phyloP scores from a whole-genome alignment of 1,140 invertebrate species.

The Musca vetustissima region DNA sequence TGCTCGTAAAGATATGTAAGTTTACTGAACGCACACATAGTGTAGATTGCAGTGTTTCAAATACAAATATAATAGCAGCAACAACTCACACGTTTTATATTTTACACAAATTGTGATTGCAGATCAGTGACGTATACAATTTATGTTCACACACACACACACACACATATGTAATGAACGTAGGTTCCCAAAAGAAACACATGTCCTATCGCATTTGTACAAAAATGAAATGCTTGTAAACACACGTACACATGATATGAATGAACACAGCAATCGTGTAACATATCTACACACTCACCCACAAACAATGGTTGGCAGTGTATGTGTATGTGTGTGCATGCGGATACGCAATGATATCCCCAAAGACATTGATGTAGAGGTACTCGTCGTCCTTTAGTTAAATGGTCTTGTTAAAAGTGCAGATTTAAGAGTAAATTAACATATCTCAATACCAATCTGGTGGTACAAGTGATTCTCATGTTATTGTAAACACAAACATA shows the following conservation, averaged over 20 bases:
- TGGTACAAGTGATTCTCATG: constrained; percentile 21
- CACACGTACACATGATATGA: not conserved
- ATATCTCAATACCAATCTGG: constrained; percentile 21
- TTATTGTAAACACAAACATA: constrained; percentile 14
- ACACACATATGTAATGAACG: not conserved
- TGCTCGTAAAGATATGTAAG: too few relatives aligned
- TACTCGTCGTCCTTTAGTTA: not conserved
- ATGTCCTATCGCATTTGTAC: constrained; percentile 17
- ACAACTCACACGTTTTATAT: constrained; percentile 2
- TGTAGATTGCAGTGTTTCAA: too few relatives aligned
- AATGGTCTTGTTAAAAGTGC: constrained; percentile 17
- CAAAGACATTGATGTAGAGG: too few relatives aligned
- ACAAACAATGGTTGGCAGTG: too few relatives aligned
- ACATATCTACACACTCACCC: too few relatives aligned
- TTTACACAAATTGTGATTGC: not conserved
- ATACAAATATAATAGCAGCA: not conserved
- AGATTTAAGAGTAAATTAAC: constrained; percentile 23
- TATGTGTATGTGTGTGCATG: too few relatives aligned
- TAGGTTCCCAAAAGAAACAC: constrained; percentile 4
- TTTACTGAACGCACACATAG: too few relatives aligned
- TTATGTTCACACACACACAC: too few relatives aligned
- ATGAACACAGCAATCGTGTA: not conserved
- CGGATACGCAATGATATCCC: too few relatives aligned
- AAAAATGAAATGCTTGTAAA: not conserved
- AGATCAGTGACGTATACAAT: constrained; percentile 5